Base-by-base conservation (phyloP, 2,797 vertebrate species). In the Borostomias antarcticus region DNA sequence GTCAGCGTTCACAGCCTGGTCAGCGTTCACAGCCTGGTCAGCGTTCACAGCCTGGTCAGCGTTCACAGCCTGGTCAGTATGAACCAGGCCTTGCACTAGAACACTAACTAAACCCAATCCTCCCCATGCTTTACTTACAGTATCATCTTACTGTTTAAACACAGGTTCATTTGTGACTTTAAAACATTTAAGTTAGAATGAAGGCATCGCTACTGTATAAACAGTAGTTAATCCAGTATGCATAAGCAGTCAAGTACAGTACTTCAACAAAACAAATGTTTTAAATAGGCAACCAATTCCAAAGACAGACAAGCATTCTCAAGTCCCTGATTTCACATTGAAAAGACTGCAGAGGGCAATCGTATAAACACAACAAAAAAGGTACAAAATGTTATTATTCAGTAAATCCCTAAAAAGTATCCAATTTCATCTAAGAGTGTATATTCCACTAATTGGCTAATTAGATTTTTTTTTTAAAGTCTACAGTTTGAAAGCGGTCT, bases 311-410 rank as follows among this genome's bases (percentile, higher is more conserved):
- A 32, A 62, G 71, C 67, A 74, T 70, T 79, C 73, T 82, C 74
- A 73, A 74, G 71, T 86, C 85, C 89, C 85, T 89, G 86, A 87
- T 88, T 87, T 88, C 77, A 85, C 75, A 70, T 70, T 70, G 74
- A 79, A 70, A 79, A 58, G 79, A 85, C 82, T 70, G 75, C 73
- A 70, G 67, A 74, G 77, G 80, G 75, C 19, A 47, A 74, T 78
- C 70, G 50, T 37, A 76, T 56, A 65, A 61, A 74, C 72, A 81
- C 70, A 72, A 37, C 61, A 70, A 63, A 71, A 74, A 74, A 21
- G 50, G 50, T 33, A 69, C 65, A 76, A 82, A 50, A 23, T 57
- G 69, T 79, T 13, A 23, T 23, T 54, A 64, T 74, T 76, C 15
- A 23, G 76, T 78, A 68, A 68, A 52, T 29, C 30, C 72, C 79